A percentile compares a stretch with the other conserved stretches of the same genome.
phyloP scores from a whole-genome alignment of 2,797 vertebrate species.

The Enteromius fasciolatus region DNA sequence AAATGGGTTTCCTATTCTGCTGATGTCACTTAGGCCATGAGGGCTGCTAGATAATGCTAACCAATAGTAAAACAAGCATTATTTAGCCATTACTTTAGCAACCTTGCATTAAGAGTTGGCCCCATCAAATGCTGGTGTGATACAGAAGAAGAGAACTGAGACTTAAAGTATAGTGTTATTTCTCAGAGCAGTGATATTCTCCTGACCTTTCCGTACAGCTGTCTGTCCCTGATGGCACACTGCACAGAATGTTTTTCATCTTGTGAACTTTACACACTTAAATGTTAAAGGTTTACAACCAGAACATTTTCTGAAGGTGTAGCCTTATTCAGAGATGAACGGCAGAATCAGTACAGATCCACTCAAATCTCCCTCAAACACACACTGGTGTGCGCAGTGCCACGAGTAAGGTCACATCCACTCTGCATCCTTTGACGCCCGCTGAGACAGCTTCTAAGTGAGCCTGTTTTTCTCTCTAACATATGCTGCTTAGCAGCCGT shows the following conservation, averaged over 20 bases:
- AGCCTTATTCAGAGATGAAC: conserved; percentile 20
- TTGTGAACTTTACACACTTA: conserved; percentile 75
- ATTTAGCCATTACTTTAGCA: not conserved
- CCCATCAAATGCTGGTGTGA: not conserved
- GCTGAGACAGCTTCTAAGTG: conserved; percentile 73
- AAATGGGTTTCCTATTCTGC: not conserved
- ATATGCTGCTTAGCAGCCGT: conserved; percentile 79
- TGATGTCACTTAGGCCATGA: not conserved
- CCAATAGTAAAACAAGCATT: not conserved
- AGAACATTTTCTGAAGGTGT: conserved; percentile 58
- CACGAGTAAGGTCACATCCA: conserved; percentile 75
- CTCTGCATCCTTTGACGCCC: conserved; percentile 65
- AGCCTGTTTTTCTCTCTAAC: conserved; percentile 71
- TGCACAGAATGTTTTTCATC: conserved; percentile 61
- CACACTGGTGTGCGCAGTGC: conserved; percentile 51
- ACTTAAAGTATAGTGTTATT: conserved; percentile 16
- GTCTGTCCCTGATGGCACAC: conserved; percentile 38
- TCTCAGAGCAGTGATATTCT: conserved; percentile 42
- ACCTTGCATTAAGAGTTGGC: not conserved
- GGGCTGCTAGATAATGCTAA: not conserved
- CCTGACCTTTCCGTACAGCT: conserved; percentile 44
- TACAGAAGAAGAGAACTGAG: not conserved
- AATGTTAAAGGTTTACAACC: conserved; percentile 75
- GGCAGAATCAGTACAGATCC: not conserved
- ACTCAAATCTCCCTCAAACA: conserved; percentile 24